Percentiles rank a stretch among this genome's conserved stretches.
Conservation (phyloP, 2,797 vertebrate genomes). For the Pseudotriccus pelzelni region DNA sequence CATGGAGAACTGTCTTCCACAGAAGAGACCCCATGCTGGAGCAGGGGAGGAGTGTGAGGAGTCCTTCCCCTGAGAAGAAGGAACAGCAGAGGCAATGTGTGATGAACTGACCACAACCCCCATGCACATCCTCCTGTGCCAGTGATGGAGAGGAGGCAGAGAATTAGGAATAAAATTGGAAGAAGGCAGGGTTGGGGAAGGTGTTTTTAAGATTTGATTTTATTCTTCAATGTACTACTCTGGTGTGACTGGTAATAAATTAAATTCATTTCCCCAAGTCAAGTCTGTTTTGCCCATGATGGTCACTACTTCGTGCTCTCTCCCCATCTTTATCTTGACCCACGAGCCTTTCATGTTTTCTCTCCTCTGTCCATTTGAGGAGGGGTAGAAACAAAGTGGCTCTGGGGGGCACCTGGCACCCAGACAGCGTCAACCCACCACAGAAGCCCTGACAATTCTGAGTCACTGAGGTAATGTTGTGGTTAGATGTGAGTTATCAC, state of each 20-base stretch:
- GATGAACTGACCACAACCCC: background rate
- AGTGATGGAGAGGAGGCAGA: background rate
- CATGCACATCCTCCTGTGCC: background rate
- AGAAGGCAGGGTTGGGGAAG: background rate
- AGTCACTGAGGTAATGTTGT: background rate
- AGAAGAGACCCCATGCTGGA: background rate
- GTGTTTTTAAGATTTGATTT: background rate
- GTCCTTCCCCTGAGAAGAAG: background rate
- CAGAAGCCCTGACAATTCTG: background rate
- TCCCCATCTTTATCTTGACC: rapidly evolving
- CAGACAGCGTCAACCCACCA: background rate
- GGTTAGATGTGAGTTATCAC: background rate
- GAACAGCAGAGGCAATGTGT: background rate
- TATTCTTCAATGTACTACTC: background rate
- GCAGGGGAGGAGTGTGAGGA: background rate
- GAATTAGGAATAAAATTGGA: background rate
- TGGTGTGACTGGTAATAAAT: background rate
- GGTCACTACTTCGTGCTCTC: background rate
- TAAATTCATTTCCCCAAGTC: background rate
- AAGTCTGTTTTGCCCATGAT: background rate
- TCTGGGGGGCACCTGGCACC: background rate
- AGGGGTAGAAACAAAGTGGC: background rate
- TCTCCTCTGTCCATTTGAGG: background rate
- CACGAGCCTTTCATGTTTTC: background rate
- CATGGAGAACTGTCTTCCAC: background rate